phyloP scores from a whole-genome alignment of 2,888 invertebrate genomes.

The Capitulum mitella region DNA sequence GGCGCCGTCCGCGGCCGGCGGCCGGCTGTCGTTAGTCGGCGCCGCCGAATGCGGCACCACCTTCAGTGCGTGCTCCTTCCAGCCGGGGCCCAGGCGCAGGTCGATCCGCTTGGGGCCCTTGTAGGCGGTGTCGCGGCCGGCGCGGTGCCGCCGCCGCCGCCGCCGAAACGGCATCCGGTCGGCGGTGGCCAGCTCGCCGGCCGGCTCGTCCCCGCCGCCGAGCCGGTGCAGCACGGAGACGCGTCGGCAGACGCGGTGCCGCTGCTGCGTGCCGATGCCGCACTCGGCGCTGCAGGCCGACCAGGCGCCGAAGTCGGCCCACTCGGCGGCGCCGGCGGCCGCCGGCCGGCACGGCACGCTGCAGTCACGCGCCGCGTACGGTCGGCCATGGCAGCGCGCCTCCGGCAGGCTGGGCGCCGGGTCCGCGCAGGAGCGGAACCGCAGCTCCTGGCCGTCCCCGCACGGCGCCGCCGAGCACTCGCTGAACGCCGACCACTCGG shows the following conservation, averaged over 20 bases:
- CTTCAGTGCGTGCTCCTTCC: neutral
- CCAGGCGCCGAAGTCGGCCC: neutral
- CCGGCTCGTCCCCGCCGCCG: neutral
- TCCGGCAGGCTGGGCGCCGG: neutral
- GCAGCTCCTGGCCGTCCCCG: slow-evolving; percentile 15
- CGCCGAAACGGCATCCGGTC: neutral
- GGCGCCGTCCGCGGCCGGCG: neutral
- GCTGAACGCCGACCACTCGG: neutral
- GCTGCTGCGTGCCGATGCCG: slow-evolving; percentile 16
- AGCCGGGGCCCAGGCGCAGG: neutral
- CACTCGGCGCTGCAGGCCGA: neutral
- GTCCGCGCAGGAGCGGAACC: neutral
- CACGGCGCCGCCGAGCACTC: slow-evolving; percentile 19
- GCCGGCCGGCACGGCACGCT: neutral
- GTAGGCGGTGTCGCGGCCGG: neutral
- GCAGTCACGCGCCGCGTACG: neutral
- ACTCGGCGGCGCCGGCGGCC: neutral
- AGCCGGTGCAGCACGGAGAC: neutral
- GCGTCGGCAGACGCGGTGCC: neutral
- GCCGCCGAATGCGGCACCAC: neutral
- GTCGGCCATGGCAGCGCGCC: neutral
- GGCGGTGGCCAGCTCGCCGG: too few species aligned
- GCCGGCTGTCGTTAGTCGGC: neutral
- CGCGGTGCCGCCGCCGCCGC: neutral
- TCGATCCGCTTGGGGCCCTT: neutral